Evolutionary conservation across 2,888 invertebrate genomes (phyloP).

Genomic region (Noctua comes): DNA sequence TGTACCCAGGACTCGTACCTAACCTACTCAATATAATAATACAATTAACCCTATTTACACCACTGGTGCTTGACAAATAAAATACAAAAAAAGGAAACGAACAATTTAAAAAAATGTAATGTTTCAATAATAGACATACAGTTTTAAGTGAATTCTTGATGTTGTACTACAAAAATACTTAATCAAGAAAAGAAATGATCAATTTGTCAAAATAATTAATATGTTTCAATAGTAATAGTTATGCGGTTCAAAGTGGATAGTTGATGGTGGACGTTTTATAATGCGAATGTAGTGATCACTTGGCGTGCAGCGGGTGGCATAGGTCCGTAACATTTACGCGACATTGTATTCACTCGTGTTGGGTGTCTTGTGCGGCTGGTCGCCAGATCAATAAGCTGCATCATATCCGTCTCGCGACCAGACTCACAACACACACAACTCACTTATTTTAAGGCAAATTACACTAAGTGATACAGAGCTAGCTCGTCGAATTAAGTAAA

Average conservation of each 20-base stretch:
- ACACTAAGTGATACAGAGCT: constrained; percentile 65
- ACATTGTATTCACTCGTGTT: constrained; percentile 46
- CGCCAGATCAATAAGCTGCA: constrained; percentile 56
- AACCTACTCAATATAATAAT: constrained; percentile 10
- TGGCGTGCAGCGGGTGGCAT: constrained; percentile 50
- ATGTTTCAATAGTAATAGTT: constrained; percentile 24
- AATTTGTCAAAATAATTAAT: constrained; percentile 6
- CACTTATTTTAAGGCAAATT: constrained; percentile 59
- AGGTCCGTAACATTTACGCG: constrained; percentile 56
- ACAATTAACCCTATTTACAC: constrained; percentile 22
- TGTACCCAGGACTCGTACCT: background rate
- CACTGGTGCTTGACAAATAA: constrained; percentile 17
- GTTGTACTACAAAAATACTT: constrained; percentile 30
- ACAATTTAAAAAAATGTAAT: constrained; percentile 19
- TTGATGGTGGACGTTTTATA: constrained; percentile 54
- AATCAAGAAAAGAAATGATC: constrained; percentile 18
- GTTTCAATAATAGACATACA: constrained; percentile 34
- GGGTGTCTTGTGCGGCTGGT: constrained; percentile 44
- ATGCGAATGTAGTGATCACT: constrained; percentile 51
- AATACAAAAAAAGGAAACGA: constrained; percentile 32
- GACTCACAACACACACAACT: constrained; percentile 36
- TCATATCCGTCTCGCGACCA: constrained; percentile 39
- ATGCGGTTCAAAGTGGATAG: constrained; percentile 58
- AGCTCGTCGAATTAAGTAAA: constrained; percentile 71
- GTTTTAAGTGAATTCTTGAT: constrained; percentile 55